A percentile compares a stretch with the other conserved stretches of the same genome.
These are phyloP conservation scores for Poecilia picta DNA, from an alignment of 2,797 vertebrate genomes.

Conservation along the genomic window DNA sequence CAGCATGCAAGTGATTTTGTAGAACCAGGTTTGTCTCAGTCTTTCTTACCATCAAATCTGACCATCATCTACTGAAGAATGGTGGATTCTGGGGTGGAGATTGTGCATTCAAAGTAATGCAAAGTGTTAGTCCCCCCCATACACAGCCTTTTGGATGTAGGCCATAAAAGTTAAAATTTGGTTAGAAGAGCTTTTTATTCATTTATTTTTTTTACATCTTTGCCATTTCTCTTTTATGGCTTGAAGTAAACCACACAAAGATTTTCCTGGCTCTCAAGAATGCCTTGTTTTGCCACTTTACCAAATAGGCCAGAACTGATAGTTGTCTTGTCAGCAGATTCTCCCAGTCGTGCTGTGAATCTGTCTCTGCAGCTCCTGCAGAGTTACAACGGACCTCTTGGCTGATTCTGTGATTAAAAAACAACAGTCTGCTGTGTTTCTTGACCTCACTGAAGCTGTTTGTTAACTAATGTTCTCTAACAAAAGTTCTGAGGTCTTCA, in stretches of 20 bases:
- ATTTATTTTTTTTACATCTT: background rate
- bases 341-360: background rate
- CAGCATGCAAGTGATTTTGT: background rate
- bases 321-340: conserved; percentile 6
- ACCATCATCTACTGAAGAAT: background rate
- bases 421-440: background rate
- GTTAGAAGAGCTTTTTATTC: background rate
- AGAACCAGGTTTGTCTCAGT: background rate
- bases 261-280: background rate
- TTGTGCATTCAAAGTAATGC: background rate
- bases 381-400: background rate
- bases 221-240: background rate
- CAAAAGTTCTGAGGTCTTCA: background rate
- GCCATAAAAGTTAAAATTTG: background rate
- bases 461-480: background rate
- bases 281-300: background rate
- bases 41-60: background rate
- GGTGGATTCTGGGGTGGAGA: background rate
- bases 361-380: background rate
- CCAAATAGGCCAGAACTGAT: background rate
- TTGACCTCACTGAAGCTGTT: background rate
- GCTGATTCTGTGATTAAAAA: background rate
- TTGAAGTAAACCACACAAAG: background rate
- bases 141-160: background rate
- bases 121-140: background rate